Base-by-base conservation (phyloP, 1,140 invertebrate species). In the Coenobita brevimanus region DNA sequence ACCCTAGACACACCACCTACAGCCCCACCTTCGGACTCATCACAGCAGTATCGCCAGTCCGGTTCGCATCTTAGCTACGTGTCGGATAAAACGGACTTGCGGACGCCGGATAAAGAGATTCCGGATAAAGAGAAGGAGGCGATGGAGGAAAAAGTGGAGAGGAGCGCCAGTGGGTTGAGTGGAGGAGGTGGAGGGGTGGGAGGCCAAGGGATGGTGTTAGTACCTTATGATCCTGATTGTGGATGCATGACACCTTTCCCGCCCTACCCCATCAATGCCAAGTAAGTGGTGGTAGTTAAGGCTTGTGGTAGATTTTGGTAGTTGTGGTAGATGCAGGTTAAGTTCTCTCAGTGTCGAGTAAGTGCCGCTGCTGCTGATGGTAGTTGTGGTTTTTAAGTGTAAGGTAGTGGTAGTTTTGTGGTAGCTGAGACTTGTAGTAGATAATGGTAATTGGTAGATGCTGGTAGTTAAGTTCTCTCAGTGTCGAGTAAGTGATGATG, bases 51-150 rank as follows among this genome's bases (percentile, higher is more conserved):
- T 64, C 83, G 89, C 13, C 89, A 90, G 75, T 84, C 81, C 13
- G 89, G 89, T 30, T 90, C 89, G 24, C 89, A 90, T 50, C 75
- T 88, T 41, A 90, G 89, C 85, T 90, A 88, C 30, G 86, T 88
- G 43, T 90, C 89, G 6, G 89, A 90, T 33, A 90, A 90, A 46
- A 64, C 82, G 62, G 89, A 89, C 62, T 71, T 85, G 50, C 54
- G 82, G 33, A 76, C 78, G 41, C 81, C 81, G 30, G 89, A 89
- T 36, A 50, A 50, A 17, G 46, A 50, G 6, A 50, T 50, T 50
- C 46, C 89, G 10, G 46, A 80, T 62, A 89, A 89, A 73, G 89
- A 90, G 78, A 90, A 90, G 69, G 89, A 90, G 38, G 84, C 71
- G n/a, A 54, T 90, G 62, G 89, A 88, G 64, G 89, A 88, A n/a